A percentile compares a stretch with the other conserved stretches of the same genome.
Evolutionary conservation across 2,113 vertebrate genomes (phyloP).

Genomic region (Ophiodon elongatus): DNA sequence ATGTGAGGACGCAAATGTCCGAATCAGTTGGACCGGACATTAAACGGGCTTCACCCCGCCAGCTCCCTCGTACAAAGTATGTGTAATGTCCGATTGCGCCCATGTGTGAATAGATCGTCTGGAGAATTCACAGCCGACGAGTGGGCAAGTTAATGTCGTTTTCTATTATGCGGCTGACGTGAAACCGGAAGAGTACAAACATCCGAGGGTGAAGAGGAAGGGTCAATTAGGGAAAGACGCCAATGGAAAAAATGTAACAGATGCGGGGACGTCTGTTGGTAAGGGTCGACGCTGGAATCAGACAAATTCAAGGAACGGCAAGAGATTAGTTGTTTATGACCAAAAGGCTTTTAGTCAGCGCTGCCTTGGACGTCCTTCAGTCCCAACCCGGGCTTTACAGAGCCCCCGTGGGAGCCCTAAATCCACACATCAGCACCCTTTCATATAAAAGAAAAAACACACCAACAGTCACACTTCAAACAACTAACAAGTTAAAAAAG

Average conservation of each 20-base stretch:
- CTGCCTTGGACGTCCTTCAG: too few species aligned
- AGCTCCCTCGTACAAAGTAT: too few species aligned
- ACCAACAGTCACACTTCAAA: not conserved
- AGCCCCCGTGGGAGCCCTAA: not conserved
- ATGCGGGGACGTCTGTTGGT: too few species aligned
- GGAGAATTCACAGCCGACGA: too few species aligned
- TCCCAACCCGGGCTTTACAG: not conserved
- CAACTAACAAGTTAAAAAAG: not conserved
- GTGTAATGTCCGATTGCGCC: too few species aligned
- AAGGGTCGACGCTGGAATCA: too few species aligned
- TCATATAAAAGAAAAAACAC: not conserved
- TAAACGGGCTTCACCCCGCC: too few species aligned
- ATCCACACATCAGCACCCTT: not conserved
- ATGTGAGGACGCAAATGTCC: not conserved
- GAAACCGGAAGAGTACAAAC: not conserved
- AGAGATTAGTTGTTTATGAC: too few species aligned
- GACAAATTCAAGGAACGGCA: too few species aligned
- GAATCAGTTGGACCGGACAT: not conserved
- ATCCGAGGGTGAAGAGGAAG: not conserved
- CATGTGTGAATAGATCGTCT: too few species aligned
- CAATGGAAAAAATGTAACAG: not conserved
- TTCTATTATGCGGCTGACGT: too few species aligned
- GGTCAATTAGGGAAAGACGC: not conserved
- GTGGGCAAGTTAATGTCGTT: too few species aligned
- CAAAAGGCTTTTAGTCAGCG: not conserved